These are phyloP conservation scores for Cepaea hortensis DNA, from an alignment of 2,888 invertebrate species.

Conservation along the genomic window DNA sequence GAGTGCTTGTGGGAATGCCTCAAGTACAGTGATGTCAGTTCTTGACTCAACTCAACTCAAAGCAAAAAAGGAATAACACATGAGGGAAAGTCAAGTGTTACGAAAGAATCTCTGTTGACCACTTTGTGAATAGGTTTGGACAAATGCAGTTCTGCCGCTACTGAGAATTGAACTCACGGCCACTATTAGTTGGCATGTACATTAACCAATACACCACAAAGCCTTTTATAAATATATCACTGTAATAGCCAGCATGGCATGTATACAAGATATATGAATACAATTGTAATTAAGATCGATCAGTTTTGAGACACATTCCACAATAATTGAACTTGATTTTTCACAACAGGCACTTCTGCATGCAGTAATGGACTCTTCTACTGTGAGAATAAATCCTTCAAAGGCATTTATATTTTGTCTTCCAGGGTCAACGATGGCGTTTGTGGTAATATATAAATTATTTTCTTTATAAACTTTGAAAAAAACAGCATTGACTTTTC, in stretches of 20 bases:
- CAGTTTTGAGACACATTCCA: background rate
- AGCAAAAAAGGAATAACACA: too few species aligned
- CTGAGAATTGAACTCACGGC: too few species aligned
- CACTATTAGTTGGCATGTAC: too few species aligned
- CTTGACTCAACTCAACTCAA: too few species aligned
- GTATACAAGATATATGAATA: background rate
- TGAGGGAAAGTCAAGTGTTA: too few species aligned
- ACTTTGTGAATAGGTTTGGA: too few species aligned
- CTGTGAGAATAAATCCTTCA: slow-evolving; percentile 88
- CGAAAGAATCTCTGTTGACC: too few species aligned
- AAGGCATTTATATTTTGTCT: slow-evolving; percentile 84
- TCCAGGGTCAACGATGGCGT: slow-evolving; percentile 93
- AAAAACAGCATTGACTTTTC: background rate
- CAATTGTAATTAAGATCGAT: background rate
- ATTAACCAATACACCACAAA: too few species aligned
- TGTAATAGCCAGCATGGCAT: background rate
- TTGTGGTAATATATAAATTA: slow-evolving; percentile 80
- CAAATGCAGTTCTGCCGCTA: too few species aligned
- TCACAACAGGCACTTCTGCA: slow-evolving; percentile 88
- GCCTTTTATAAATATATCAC: background rate
- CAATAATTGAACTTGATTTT: background rate
- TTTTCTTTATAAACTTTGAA: background rate
- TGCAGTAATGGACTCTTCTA: slow-evolving; percentile 90
- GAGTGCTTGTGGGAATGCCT: too few species aligned
- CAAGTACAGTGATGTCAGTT: too few species aligned